Percentiles rank a stretch among this genome's conserved stretches.
Conservation (phyloP, 2,888 invertebrate genomes). For the Drosophila emarginata region DNA sequence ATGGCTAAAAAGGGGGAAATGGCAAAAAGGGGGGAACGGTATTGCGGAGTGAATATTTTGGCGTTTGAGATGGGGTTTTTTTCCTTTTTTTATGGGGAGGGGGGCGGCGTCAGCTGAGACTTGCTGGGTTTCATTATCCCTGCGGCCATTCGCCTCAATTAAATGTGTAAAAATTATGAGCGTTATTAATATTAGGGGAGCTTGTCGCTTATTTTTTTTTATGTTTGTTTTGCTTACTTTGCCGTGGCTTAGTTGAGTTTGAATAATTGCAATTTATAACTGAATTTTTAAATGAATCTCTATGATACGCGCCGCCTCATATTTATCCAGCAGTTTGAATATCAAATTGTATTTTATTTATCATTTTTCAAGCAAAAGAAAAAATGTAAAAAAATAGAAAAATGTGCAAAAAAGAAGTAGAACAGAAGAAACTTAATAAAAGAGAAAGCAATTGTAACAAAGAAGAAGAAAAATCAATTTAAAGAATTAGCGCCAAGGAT, state of each 20-base stretch:
- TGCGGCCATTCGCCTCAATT: slow-evolving; percentile 61
- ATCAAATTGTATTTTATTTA: neutral
- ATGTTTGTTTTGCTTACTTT: neutral
- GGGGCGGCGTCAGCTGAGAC: slow-evolving; percentile 39
- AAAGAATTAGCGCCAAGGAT: no score
- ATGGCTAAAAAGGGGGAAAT: slow-evolving; percentile 18
- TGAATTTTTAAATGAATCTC: neutral
- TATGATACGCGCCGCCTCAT: neutral
- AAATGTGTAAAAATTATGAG: slow-evolving; percentile 64
- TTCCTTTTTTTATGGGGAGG: no score
- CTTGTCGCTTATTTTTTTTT: slow-evolving; percentile 7
- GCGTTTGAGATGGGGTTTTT: neutral
- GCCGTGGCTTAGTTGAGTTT: slow-evolving; percentile 43
- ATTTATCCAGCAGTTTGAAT: neutral
- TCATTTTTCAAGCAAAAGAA: no score
- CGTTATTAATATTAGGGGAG: slow-evolving; percentile 54
- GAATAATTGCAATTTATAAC: slow-evolving; percentile 42
- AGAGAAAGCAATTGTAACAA: no score
- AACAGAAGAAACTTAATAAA: no score
- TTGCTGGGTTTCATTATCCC: slow-evolving; percentile 52
- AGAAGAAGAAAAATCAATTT: no score
- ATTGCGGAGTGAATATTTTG: neutral
- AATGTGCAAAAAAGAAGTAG: no score
- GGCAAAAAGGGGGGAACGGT: neutral
- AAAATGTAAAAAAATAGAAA: no score